phyloP scores from a whole-genome alignment of 2,888 invertebrate genomes.

The Lasioglossum villosulum region DNA sequence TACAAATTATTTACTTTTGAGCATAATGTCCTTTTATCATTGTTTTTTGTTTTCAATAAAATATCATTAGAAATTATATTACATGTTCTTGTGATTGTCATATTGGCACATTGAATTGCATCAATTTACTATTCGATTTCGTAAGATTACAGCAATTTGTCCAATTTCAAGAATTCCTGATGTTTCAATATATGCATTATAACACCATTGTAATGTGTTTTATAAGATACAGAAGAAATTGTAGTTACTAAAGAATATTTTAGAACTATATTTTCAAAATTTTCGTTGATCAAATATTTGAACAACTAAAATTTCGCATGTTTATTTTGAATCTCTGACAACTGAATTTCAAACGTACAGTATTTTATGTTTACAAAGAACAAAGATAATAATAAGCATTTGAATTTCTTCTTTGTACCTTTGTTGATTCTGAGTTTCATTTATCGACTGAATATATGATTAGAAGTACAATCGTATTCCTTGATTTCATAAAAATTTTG shows the following conservation, averaged over 20 bases:
- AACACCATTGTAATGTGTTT: not conserved
- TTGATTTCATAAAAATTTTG: constrained; percentile 62
- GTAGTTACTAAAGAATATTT: not conserved
- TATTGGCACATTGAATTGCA: not conserved
- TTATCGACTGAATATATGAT: constrained; percentile 16
- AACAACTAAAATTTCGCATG: not conserved
- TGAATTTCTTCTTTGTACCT: not conserved
- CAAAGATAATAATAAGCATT: not conserved
- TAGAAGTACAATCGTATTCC: constrained; percentile 34
- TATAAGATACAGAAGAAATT: not conserved
- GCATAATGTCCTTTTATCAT: too few relatives aligned
- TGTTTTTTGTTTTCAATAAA: not conserved
- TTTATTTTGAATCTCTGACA: not conserved
- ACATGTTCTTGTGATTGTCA: not conserved
- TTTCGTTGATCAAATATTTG: constrained; percentile 10
- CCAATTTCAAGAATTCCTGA: constrained; percentile 2
- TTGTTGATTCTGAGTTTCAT: not conserved
- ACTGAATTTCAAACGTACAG: not conserved
- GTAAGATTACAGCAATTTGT: not conserved
- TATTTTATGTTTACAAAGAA: not conserved
- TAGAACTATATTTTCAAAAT: not conserved
- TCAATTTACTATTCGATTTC: constrained; percentile 8
- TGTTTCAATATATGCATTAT: not conserved
- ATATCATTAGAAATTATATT: not conserved
- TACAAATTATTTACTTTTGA: not conserved